Percentiles rank a stretch among this genome's conserved stretches.
phyloP scores from a whole-genome alignment of 2,113 vertebrate genomes.

The Scartelaos histophorus region DNA sequence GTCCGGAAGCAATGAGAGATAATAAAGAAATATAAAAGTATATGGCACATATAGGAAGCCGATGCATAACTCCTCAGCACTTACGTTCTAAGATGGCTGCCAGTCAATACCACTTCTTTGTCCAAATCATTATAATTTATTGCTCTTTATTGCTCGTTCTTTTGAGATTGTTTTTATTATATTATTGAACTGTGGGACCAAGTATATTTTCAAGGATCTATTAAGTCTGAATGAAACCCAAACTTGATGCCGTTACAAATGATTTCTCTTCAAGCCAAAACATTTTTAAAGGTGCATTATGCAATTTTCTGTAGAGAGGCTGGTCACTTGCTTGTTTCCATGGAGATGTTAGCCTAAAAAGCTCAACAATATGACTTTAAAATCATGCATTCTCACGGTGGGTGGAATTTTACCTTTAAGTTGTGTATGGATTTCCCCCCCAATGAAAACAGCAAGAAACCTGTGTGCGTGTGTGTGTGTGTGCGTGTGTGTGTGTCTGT shows the following conservation, averaged over 20 bases:
- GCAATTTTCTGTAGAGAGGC: too few relatives aligned
- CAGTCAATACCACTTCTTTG: not conserved
- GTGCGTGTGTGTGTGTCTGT: too few relatives aligned
- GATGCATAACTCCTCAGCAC: not conserved
- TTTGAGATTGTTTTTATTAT: not conserved
- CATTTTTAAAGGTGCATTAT: too few relatives aligned
- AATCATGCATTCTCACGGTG: too few relatives aligned
- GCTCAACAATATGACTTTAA: too few relatives aligned
- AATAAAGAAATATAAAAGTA: conserved; percentile 11
- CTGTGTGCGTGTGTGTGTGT: too few relatives aligned
- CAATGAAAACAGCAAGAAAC: too few relatives aligned
- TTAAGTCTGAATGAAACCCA: not conserved
- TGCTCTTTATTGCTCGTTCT: not conserved
- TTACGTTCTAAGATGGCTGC: not conserved
- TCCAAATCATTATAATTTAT: not conserved
- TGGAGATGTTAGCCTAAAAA: too few relatives aligned
- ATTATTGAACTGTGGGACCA: not conserved
- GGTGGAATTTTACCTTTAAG: too few relatives aligned
- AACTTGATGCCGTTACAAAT: not conserved
- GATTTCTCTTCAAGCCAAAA: too few relatives aligned
- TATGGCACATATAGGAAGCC: not conserved
- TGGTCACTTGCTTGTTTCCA: too few relatives aligned
- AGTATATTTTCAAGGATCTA: not conserved
- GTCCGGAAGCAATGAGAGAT: conserved; percentile 20
- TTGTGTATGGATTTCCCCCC: too few relatives aligned